Evolutionary conservation across 2,113 vertebrate genomes (phyloP).

Genomic region (Callocephalon fimbriatum): DNA sequence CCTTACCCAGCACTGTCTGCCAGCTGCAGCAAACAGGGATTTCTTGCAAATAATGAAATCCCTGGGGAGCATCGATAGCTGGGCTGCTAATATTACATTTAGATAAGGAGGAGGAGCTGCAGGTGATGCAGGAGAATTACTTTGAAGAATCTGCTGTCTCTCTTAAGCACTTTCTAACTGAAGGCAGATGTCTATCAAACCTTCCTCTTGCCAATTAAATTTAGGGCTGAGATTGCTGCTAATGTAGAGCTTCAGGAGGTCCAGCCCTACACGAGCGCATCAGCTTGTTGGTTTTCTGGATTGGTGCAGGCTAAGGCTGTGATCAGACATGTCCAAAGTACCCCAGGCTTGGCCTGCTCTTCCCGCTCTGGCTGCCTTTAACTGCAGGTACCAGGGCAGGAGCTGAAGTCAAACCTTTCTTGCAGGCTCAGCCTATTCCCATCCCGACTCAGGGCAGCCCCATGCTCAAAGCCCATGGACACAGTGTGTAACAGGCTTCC

Average conservation of each 20-base stretch:
- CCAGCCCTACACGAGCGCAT: neutral
- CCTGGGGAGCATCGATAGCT: neutral
- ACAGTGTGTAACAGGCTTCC: rapidly evolving
- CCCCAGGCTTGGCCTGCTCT: neutral
- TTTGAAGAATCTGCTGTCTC: neutral
- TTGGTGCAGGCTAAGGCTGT: neutral
- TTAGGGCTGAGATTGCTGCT: neutral
- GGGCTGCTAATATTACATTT: neutral
- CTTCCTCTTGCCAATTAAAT: neutral
- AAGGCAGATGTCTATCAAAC: constrained; percentile 14
- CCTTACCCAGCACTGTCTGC: neutral
- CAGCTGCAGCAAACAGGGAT: neutral
- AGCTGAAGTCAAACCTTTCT: neutral
- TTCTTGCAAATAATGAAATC: constrained; percentile 24
- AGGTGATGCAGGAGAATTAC: neutral
- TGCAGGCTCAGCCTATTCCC: neutral
- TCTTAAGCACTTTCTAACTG: neutral
- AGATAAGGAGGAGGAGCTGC: neutral
- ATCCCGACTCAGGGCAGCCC: neutral
- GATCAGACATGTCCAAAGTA: neutral
- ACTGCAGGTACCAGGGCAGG: neutral
- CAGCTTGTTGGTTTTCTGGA: neutral
- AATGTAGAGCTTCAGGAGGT: neutral
- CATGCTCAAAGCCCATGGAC: neutral
- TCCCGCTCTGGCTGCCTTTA: neutral